Base-by-base conservation (phyloP, 2,113 vertebrate species). In the Columba janthina region DNA sequence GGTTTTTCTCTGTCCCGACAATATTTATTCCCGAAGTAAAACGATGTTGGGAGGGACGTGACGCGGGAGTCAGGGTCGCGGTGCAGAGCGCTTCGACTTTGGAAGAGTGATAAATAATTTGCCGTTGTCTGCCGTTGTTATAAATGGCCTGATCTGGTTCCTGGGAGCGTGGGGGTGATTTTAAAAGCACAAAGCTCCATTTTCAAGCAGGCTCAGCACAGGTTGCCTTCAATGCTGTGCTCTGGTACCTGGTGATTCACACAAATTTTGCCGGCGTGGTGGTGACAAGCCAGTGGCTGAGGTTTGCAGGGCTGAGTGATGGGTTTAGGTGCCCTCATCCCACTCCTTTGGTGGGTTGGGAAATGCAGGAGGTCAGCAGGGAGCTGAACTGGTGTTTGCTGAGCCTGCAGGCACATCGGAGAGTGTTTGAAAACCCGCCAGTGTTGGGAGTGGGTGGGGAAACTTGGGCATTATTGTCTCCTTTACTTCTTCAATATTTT, bases 401-500 rank as follows among this genome's bases (percentile, higher is more conserved):
- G 51, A 77, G 60, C n/a, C 51, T 13, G 0, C 1, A 2, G 50
- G 34, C 26, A 32, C 26, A 11, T 40, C 31, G 31, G 44, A 67
- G n/a, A 26, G 31, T 58, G 32, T 67, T 90, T 73, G 72, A 60
- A 50, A 79, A 58, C 7, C 31, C 57, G 11, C 22, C 48, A 7
- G 26, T 51, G 14, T 44, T 83, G 51, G 25, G 25, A 34, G 32
- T 15, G 48, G 42, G 67, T 22, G 64, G 44, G 75, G 62, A 76
- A 72, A 61, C 60, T 88, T 93, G 3, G 15, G 70, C 36, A 24
- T 88, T 86, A 89, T 81, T 78, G 64, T 88, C 77, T 83, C 71
- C 60, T 94, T 76, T 95, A 11, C 94, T 95, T 75, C 88, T 94
- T 95, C 94, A 78, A 25, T 93, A 80, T 97, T 95, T 94, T 94